Percentiles rank a stretch among this genome's conserved stretches.
phyloP scores from a whole-genome alignment of 2,888 invertebrate species.

The Magallana nippona region DNA sequence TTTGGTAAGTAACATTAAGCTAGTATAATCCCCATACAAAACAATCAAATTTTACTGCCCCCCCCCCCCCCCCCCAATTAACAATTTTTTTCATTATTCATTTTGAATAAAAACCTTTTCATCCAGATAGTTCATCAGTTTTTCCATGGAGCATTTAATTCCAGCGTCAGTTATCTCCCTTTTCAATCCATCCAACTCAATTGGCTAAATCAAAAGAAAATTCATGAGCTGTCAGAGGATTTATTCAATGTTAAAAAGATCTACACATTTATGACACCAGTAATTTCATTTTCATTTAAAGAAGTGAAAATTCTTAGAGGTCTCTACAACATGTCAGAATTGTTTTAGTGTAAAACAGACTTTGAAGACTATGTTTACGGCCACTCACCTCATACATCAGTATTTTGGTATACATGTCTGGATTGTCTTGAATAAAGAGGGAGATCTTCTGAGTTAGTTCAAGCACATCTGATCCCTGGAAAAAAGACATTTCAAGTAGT shows the following conservation, averaged over 20 bases:
- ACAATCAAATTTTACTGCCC: too few species aligned
- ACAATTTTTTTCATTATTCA: neutral
- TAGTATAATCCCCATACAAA: too few species aligned
- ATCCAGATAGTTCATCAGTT: constrained; percentile 82
- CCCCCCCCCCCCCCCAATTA: too few species aligned
- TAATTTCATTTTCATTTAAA: too few species aligned
- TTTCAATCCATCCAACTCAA: constrained; percentile 81
- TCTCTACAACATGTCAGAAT: too few species aligned
- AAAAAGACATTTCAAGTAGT: neutral
- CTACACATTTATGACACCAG: neutral
- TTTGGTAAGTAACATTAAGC: too few species aligned
- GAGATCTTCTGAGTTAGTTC: constrained; percentile 62
- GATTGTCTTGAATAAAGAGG: constrained; percentile 76
- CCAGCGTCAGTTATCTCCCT: constrained; percentile 79
- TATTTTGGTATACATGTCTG: constrained; percentile 80
- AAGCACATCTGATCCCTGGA: neutral
- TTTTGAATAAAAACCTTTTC: constrained; percentile 71
- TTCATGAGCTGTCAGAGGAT: neutral
- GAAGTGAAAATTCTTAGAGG: too few species aligned
- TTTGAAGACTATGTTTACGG: neutral
- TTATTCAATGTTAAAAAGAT: too few species aligned
- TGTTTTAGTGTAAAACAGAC: too few species aligned
- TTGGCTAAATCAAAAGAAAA: constrained; percentile 68
- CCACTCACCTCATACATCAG: constrained; percentile 80
- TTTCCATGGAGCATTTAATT: constrained; percentile 80